phyloP scores from a whole-genome alignment of 2,888 invertebrate genomes.

The Fragum sueziense region DNA sequence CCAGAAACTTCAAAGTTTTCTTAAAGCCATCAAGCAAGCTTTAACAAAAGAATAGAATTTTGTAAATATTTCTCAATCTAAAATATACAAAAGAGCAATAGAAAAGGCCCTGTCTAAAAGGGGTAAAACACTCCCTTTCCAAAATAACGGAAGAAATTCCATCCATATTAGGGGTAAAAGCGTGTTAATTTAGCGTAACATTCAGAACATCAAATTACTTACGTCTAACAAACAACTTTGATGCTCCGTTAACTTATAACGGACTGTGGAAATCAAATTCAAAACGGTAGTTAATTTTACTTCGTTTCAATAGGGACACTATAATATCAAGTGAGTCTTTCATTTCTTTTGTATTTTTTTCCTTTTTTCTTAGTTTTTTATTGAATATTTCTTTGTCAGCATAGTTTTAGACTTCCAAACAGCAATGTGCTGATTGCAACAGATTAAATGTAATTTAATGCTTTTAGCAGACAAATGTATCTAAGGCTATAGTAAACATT shows the following conservation, averaged over 20 bases:
- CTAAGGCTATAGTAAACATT: background rate
- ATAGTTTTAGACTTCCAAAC: background rate
- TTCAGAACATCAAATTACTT: conserved; percentile 48
- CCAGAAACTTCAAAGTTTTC: too few species aligned
- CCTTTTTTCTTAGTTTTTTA: background rate
- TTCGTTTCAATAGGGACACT: background rate
- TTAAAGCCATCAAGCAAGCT: too few species aligned
- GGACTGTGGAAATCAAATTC: conserved; percentile 16
- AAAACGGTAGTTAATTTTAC: conserved; percentile 15
- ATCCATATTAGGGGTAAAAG: too few species aligned
- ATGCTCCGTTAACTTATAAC: conserved; percentile 48
- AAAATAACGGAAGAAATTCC: too few species aligned
- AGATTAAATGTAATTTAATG: too few species aligned
- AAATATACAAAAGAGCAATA: too few species aligned
- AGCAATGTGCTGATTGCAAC: too few species aligned
- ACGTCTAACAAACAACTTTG: conserved; percentile 41
- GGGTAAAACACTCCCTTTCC: too few species aligned
- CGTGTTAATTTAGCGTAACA: conserved; percentile 23
- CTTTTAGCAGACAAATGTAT: background rate
- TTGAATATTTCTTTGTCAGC: background rate
- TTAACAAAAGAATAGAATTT: too few species aligned
- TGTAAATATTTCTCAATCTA: too few species aligned
- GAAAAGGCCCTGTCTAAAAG: too few species aligned
- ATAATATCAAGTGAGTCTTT: background rate
- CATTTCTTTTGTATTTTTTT: background rate